A percentile compares a stretch with the other conserved stretches of the same genome.
phyloP scores from a whole-genome alignment of 2,888 invertebrate species.

The Epinotia bilunana region DNA sequence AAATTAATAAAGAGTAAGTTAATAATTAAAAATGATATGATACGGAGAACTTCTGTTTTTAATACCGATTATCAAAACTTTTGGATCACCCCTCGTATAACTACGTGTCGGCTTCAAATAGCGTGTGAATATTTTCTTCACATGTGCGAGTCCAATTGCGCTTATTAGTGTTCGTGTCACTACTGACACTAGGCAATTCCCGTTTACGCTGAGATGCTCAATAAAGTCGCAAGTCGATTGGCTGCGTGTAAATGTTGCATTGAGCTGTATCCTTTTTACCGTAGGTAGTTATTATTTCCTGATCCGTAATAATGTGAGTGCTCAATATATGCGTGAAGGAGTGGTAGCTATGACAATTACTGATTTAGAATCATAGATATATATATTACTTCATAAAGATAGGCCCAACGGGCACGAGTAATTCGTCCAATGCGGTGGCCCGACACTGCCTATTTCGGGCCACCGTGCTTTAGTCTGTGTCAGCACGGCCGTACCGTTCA shows the following conservation, averaged over 20 bases:
- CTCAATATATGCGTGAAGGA: neutral
- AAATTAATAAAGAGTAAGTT: too few relatives aligned
- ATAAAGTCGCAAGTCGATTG: neutral
- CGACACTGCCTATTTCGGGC: too few relatives aligned
- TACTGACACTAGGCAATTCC: constrained; percentile 10
- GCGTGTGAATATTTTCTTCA: constrained; percentile 4
- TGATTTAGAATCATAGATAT: too few relatives aligned
- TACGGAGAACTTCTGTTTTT: too few relatives aligned
- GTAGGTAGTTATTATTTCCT: neutral
- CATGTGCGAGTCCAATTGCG: constrained; percentile 19
- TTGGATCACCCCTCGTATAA: too few relatives aligned
- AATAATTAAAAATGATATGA: too few relatives aligned
- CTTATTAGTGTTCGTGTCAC: constrained; percentile 32
- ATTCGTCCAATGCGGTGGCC: too few relatives aligned
- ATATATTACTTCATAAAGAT: too few relatives aligned
- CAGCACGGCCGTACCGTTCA: too few relatives aligned
- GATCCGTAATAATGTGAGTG: neutral
- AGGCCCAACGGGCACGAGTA: too few relatives aligned
- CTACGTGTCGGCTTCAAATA: constrained; percentile 6
- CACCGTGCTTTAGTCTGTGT: too few relatives aligned
- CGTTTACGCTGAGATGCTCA: constrained; percentile 12
- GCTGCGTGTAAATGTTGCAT: neutral
- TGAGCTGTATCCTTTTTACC: constrained; percentile 1
- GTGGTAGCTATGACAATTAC: neutral
- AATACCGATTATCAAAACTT: too few relatives aligned